Percentiles rank a stretch among this genome's conserved stretches.
Conservation (phyloP, 1,140 invertebrate species). For the Frieseomelitta varia region DNA sequence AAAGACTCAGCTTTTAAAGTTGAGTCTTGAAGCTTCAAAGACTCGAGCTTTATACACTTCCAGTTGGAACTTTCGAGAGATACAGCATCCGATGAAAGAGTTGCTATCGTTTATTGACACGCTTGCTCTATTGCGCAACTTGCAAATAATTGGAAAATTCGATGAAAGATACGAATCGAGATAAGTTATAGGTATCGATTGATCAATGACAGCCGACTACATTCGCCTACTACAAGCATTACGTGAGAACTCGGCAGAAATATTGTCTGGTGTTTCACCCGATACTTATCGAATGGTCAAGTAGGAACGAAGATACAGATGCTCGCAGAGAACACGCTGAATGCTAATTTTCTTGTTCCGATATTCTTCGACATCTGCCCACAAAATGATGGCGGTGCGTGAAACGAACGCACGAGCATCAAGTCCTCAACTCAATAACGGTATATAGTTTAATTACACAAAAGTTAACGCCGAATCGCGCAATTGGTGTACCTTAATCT, state of each 20-base stretch:
- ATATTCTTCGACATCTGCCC: neutral
- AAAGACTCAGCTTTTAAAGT: no score
- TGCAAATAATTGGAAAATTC: neutral
- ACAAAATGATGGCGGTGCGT: neutral
- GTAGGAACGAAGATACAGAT: neutral
- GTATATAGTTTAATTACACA: neutral
- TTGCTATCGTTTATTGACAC: no score
- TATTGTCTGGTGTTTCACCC: neutral
- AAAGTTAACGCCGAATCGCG: neutral
- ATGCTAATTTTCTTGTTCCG: neutral
- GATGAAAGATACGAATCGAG: neutral
- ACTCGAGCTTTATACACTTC: no score
- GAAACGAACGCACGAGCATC: neutral
- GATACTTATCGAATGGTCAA: constrained; percentile 1
- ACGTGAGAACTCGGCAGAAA: neutral
- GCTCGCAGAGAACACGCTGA: neutral
- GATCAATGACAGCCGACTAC: no score
- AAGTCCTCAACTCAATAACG: neutral
- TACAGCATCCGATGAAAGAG: neutral
- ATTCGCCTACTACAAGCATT: neutral
- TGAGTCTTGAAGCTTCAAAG: no score
- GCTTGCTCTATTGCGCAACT: neutral
- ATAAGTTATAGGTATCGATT: neutral
- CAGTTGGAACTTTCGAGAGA: neutral
- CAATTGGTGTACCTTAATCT: neutral